A percentile compares a stretch with the other conserved stretches of the same genome.
Conservation (phyloP, 2,797 vertebrate genomes). For the Hemitrygon akajei region DNA sequence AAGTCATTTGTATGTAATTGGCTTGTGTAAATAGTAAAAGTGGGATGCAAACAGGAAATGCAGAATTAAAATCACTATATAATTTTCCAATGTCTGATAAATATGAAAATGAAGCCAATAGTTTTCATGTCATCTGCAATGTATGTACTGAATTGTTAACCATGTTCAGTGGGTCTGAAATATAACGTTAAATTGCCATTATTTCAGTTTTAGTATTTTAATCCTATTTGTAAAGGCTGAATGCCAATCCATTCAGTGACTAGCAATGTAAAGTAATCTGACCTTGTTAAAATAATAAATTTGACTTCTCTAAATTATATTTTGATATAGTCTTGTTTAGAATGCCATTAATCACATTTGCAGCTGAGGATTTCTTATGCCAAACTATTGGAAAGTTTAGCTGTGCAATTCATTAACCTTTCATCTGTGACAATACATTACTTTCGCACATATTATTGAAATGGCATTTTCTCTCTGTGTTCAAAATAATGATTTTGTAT, state of each 20-base stretch:
- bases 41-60: constrained; percentile 31
- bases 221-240: constrained; percentile 27
- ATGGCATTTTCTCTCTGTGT: background rate
- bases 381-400: background rate
- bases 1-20: constrained; percentile 34
- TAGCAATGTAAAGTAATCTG: constrained; percentile 17
- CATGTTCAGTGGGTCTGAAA: constrained; percentile 2
- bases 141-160: constrained; percentile 9
- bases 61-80: constrained; percentile 26
- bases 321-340: constrained; percentile 6
- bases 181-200: background rate
- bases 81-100: constrained; percentile 34
- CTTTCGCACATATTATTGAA: background rate
- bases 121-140: constrained; percentile 27
- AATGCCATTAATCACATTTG: background rate
- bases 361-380: background rate
- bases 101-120: constrained; percentile 6
- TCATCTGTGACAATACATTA: background rate
- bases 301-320: background rate
- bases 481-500: background rate
- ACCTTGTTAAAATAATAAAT: background rate
- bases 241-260: constrained; percentile 7
- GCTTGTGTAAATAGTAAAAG: constrained; percentile 26
- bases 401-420: background rate
- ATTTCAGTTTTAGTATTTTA: constrained; percentile 27